Base-by-base conservation (phyloP, 23 tunicate species). In the Halocynthia roretzi region DNA sequence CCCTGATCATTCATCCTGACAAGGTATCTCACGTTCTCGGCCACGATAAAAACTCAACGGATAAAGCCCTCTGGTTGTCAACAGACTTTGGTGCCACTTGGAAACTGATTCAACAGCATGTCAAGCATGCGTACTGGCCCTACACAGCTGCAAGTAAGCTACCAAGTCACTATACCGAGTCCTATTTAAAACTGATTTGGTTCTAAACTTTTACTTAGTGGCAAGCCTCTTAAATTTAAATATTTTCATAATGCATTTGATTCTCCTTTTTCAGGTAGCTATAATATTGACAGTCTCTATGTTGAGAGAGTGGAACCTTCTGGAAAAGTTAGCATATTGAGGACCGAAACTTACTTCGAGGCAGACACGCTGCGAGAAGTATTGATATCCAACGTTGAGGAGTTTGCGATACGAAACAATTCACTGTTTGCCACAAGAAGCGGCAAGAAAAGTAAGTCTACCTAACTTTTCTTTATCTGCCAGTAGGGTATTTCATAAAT, bases 71-170 rank as follows among this genome's bases (percentile, higher is more conserved):
- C 21, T 88, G 81, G 69, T 60, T 66, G 64, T 88, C 95, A 0
- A 68, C 67, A n/a, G 87, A 88, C 78, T 88, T 78, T 67, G 95
- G 95, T 11, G n/a, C 31, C 8, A 51, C 87, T 8, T 88, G 95
- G 95, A 54, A 10, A 15, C 58, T n/a, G 40, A 83, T 88, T 20
- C 95, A 88, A 67, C 50, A 0, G 49, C 56, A 71, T 6, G 83
- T 88, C 51, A 80, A 78, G 52, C 62, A 83, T 5, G 71, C 55
- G 15, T 62, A 83, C 23, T 88, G 87, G 87, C 87, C 87, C 12
- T 76, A 74, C 44, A 18, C 80, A 2, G 67, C 67, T 6, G 63
- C 68, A 68, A 62, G 83, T 80, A 67, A 67, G 18, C 14, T 7
- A 50, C 7, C 0, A 10, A 77, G 17, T 52, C 10, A 8, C 18